Base-by-base conservation (phyloP, 35 echinoderm and acorn worm genomes). In the Apostichopus japonicus region DNA sequence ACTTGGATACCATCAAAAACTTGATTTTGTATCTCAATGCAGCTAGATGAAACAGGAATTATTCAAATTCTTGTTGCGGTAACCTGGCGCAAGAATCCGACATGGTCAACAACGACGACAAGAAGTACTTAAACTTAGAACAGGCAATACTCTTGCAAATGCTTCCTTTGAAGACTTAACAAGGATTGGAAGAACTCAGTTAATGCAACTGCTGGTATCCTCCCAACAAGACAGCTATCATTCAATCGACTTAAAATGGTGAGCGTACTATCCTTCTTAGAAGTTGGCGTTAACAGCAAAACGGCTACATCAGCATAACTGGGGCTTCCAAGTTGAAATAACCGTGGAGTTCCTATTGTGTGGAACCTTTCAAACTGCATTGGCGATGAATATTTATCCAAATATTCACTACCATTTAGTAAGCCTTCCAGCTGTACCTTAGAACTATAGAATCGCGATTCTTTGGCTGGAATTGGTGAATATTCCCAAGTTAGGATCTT, bases 331-430 rank as follows among this genome's bases (percentile, higher is more conserved):
- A 92, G 86, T 65, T 93, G 92, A 59, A 95, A 95, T n/a, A 93
- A 82, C 70, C 94, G 72, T 53, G 94, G 94, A 15, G 94, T 95
- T 76, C 79, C 72, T 24, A 93, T 84, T 10, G 94, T 62, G 83
- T 93, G 86, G 58, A 72, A 95, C 24, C 65, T 80, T 53, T 95
- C 94, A 16, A 59, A 51, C 54, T 52, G 33, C 9, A 82, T 8
- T 21, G 15, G n/a, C 16, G 71, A 75, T 80, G 78, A 10, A 19
- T 5, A 6, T 44, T 52, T 75, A 75, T 75, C 71, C 71, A 75
- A 23, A 14, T 21, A 19, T 75, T 23, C n/a, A 21, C n/a, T 6
- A 75, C 71, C n/a, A 6, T 21, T 23, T n/a, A 75, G 7, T 19
- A 23, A n/a, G 17, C n/a, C 71, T 7, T 19, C 71, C 1, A 75